Base-by-base conservation (phyloP, 1,140 invertebrate species). In the Tenebrio molitor region DNA sequence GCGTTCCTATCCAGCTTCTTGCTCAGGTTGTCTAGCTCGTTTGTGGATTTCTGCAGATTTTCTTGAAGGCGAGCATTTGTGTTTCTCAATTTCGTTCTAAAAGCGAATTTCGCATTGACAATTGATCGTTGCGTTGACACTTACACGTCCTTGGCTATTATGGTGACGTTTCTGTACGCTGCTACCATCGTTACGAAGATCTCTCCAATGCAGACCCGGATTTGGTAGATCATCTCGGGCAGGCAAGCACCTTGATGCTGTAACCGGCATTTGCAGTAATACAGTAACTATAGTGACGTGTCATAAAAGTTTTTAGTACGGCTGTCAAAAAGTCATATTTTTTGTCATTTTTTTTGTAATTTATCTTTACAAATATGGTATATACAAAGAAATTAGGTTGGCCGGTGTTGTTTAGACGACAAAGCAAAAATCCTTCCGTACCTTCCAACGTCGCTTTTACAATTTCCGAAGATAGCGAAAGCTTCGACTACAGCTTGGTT, bases 91-190 rank as follows among this genome's bases (percentile, higher is more conserved):
- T 44, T 50, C 10, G 34, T 25, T 6, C 73, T 74, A 23, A 74
- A 74, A 29, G 25, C 8, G 3, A 3, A 29, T 29, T 29, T 4
- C 25, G 25, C 25, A 8, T 4, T 23, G 15, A 21, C 34, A 36
- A 0, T 41, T 1, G 34, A 69, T 7, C 25, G 7, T 2, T 29
- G 4, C 10, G 21, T 12, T 6, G 62, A 33, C 39, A 33, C 75
- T 75, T 71, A 75, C 76, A 73, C 36, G 23, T 77, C 76, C 58
- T 76, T 76, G 1, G 73, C 69, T 16, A 69, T 73, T 16, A 67
- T 21, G 8, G 53, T 44, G 17, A 23, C 53, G 23, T 76, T 67
- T 63, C 8, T 73, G 15, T 68, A 50, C 3, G 68, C 1, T 0
- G 29, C 34, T 5, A 74, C 17, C n/a, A 78, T 33, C 58, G 72